Evolutionary conservation across 2,888 invertebrate genomes (phyloP), one percentile per base, ranked within the genome.

Genomic region (Drosophila phalerata): DNA sequence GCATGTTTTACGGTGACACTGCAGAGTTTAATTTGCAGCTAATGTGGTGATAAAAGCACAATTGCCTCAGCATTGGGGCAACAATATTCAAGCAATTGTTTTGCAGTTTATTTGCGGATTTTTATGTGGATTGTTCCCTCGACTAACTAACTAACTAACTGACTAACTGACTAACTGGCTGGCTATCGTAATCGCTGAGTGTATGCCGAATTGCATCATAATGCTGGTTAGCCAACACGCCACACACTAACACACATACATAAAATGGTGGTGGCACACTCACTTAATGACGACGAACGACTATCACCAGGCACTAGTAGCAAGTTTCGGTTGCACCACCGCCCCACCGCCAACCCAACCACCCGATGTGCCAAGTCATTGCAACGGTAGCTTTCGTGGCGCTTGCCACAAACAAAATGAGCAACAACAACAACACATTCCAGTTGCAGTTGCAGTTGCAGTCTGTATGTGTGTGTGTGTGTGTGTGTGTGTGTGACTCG

Each of bases 201-300:
- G 82, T 77, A 64, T 80, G 78, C 70, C 79, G 76, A 81, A 82
- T 82, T 82, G 84, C 82, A 80, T 82, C 82, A 82, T 72, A 75
- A 25, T 57, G 65, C 45, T 69, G 69, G 76, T 76, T 76, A 66
- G 77, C 73, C 73, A 77, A 77, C 65, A 69, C 45, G 37, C 45
- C 52, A 51, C 63, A 61, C 78, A 68, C 66, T 60, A 11, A 19
- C 30, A 45, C 65, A 53, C 51, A 42, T 5, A n/a, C n/a, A n/a
- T n/a, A n/a, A 4, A 40, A 42, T 37, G 9, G 9, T 3, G 37
- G 48, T 58, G 68, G 71, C 79, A 82, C 79, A 81, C 78, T 81
- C 81, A 78, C 71, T 81, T 73, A 71, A 71, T 69, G 73, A 60
- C 69, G 71, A 37, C 15, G 61, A 57, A 51, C 56, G 69, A 73